These are phyloP conservation scores for Labeo catla DNA, from an alignment of 2,113 vertebrate species.

Conservation along the genomic window DNA sequence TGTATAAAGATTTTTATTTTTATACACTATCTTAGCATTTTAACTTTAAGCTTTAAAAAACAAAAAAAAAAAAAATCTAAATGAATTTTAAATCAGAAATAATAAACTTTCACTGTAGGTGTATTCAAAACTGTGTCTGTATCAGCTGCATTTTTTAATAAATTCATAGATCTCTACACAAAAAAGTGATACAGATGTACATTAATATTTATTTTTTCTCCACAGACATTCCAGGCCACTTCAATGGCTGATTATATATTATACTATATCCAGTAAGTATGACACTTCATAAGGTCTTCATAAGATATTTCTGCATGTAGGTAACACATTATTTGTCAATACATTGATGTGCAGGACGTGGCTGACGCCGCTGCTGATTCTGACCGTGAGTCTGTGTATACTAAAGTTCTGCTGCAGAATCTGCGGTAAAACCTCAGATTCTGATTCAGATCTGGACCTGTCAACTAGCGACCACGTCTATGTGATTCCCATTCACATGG, in stretches of 20 bases:
- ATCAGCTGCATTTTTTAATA: not conserved
- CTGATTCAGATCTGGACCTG: not conserved
- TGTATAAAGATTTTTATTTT: not conserved
- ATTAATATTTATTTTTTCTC: not conserved
- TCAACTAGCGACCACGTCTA: slow-evolving; percentile 6
- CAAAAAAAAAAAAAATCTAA: not conserved
- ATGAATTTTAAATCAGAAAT: not conserved
- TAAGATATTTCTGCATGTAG: not conserved
- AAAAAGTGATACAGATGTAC: not conserved
- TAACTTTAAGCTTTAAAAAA: not conserved
- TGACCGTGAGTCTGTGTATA: not conserved
- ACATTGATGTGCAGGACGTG: slow-evolving; percentile 7
- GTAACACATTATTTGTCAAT: not conserved
- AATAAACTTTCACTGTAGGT: not conserved
- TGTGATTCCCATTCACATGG: slow-evolving; percentile 46
- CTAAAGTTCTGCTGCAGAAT: slow-evolving; percentile 42
- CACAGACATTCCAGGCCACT: not conserved
- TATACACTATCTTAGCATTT: not conserved
- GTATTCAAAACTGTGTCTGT: not conserved
- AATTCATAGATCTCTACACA: not conserved
- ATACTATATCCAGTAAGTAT: slow-evolving; percentile 27
- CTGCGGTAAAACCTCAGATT: not conserved
- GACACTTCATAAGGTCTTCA: not conserved
- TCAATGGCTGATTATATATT: slow-evolving; percentile 27
- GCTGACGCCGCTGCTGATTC: not conserved